Evolutionary conservation across 2,888 invertebrate genomes (phyloP), one percentile per base, ranked within the genome.

Genomic region (Mechanitis messenoides): DNA sequence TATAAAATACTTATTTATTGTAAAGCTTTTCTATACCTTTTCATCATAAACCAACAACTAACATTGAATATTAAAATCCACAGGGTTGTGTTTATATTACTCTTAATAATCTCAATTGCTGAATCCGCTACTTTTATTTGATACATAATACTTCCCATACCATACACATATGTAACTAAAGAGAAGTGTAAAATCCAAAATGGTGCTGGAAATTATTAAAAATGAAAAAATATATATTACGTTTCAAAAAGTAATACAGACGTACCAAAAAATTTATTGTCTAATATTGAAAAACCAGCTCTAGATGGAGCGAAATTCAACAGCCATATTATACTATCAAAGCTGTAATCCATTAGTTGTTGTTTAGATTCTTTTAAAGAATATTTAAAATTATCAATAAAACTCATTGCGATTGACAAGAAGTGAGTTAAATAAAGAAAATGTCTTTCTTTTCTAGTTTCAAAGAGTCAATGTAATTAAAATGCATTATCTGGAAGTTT

Each of bases 41-140:
- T 74, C 55, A 46, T 76, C 3, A 83, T 58, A 67, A 78, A 85
- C 87, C 87, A 87, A 68, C 79, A 80, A 59, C 76, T 83, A 56
- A 76, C 79, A 55, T 79, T 85, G 0, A 66, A 65, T 2, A 76
- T 78, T 4, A 86, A 62, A 1, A 74, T 64, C 0, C 84, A 33
- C 12, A 87, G 65, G 0, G 82, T 79, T 0, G 86, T 68, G 60
- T 81, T 85, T n/a, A 86, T 77, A 45, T 73, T 81, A 53, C 79
- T 81, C 66, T 83, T 85, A 57, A 86, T 72, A 31, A 74, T 78
- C 58, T 86, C 86, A 0, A 69, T 71, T 4, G 73, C 68, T 0
- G 67, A 73, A 0, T 75, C 57, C 0, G 85, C 85, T 12, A 74
- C 68, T 55, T 77, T 75, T 42, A 76, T 62, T 61, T 79, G 80